Evolutionary conservation across 2,888 invertebrate species (phyloP).

Genomic region (Noctua janthina): DNA sequence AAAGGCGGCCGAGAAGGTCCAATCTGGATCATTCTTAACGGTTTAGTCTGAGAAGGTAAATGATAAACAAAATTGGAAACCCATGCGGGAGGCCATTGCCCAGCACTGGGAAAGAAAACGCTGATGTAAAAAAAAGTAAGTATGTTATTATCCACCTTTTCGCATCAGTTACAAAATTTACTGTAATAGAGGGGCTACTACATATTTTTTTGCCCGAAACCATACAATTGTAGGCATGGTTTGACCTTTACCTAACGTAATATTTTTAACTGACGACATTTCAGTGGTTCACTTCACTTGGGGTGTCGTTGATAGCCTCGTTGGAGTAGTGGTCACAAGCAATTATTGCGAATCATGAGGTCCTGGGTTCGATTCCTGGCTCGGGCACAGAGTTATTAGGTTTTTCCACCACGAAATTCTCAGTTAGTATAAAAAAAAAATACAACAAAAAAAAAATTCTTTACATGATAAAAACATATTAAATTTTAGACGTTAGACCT

Average conservation of each 20-base stretch:
- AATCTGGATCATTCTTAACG: no score
- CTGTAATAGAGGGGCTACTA: not conserved
- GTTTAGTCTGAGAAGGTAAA: no score
- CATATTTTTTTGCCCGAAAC: not conserved
- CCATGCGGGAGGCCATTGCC: no score
- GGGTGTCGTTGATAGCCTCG: not conserved
- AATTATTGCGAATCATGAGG: not conserved
- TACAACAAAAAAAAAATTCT: not conserved
- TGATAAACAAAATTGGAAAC: no score
- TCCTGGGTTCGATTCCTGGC: not conserved
- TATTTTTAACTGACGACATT: not conserved
- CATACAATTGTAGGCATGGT: not conserved
- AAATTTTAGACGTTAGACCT: conserved; percentile 4
- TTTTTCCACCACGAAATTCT: not conserved
- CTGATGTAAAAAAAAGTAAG: not conserved
- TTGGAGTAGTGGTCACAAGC: not conserved
- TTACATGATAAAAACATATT: not conserved
- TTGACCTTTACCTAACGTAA: no score
- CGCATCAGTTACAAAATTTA: not conserved
- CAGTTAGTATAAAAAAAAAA: not conserved
- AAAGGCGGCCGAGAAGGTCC: no score
- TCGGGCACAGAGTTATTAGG: not conserved
- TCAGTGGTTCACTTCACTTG: not conserved
- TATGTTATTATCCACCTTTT: not conserved
- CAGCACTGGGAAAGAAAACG: no score